A percentile compares a stretch with the other conserved stretches of the same genome.
Evolutionary conservation across 2,888 invertebrate species (phyloP).

Genomic region (Noctua fimbriata): DNA sequence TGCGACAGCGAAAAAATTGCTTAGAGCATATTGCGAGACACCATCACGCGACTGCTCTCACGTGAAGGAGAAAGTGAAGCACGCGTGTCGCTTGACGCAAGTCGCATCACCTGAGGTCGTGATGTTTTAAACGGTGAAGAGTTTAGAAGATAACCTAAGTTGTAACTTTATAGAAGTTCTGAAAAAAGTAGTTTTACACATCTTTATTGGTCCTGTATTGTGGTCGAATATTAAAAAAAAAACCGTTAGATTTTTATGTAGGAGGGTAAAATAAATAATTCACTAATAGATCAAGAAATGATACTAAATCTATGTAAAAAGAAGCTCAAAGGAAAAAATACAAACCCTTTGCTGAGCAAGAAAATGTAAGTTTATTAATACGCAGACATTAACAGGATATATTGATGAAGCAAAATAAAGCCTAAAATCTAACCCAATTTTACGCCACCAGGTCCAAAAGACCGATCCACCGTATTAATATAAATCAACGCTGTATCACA

Average conservation of each 20-base stretch:
- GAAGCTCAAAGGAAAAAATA: neutral
- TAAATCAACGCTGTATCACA: constrained; percentile 65
- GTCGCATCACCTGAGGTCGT: neutral
- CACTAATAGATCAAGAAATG: too few relatives aligned
- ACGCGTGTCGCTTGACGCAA: neutral
- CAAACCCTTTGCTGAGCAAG: neutral
- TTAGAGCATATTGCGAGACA: neutral
- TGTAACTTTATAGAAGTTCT: neutral
- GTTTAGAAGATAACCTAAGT: neutral
- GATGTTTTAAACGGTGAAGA: neutral
- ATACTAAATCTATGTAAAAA: neutral
- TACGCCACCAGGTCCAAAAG: neutral
- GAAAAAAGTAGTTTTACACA: neutral
- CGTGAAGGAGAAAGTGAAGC: neutral
- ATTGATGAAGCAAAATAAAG: neutral
- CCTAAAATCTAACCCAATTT: constrained; percentile 10
- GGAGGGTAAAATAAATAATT: too few relatives aligned
- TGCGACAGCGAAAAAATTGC: neutral
- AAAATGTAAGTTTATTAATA: neutral
- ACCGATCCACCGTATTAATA: constrained; percentile 40
- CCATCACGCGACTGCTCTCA: too few relatives aligned
- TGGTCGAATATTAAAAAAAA: too few relatives aligned
- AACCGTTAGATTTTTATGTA: too few relatives aligned
- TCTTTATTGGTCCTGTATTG: neutral
- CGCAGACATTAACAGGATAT: neutral